Evolutionary conservation across 2,797 vertebrate genomes (phyloP).

Genomic region (Eremophila alpestris): DNA sequence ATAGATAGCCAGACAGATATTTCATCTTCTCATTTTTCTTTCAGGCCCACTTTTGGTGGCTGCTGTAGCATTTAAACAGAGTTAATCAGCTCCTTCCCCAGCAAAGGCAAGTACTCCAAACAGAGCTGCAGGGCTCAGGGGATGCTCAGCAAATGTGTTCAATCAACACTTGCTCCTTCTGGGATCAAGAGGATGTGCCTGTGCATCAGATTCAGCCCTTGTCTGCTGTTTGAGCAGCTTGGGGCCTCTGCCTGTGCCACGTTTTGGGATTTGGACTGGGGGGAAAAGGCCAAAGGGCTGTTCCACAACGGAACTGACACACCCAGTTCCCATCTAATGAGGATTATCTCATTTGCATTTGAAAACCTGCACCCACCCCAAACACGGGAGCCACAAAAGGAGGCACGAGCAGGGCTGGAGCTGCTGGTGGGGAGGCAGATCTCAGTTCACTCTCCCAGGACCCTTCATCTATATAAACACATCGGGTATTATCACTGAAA

Average conservation of each 20-base stretch:
- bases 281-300: background rate
- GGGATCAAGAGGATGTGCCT: conserved; percentile 41
- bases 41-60: background rate
- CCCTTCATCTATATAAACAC: background rate
- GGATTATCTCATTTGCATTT: conserved; percentile 24
- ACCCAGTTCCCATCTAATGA: background rate
- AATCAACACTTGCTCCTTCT: conserved; percentile 37
- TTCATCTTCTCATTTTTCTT: conserved; percentile 7
- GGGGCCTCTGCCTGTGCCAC: background rate
- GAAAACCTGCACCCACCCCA: background rate
- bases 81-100: conserved; percentile 34
- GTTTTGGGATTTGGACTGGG: background rate
- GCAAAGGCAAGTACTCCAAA: conserved; percentile 32
- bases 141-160: conserved; percentile 40
- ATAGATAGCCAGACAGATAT: background rate
- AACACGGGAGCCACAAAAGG: background rate
- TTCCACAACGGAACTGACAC: background rate
- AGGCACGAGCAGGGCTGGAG: background rate
- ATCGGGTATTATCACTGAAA: background rate
- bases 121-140: conserved; percentile 20
- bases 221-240: background rate
- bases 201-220: background rate
- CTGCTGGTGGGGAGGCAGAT: background rate
- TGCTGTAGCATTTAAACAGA: conserved; percentile 40
- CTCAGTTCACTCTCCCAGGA: background rate